These are phyloP conservation scores for Manacus vitellinus DNA, from an alignment of 2,113 vertebrate species.

Conservation along the genomic window DNA sequence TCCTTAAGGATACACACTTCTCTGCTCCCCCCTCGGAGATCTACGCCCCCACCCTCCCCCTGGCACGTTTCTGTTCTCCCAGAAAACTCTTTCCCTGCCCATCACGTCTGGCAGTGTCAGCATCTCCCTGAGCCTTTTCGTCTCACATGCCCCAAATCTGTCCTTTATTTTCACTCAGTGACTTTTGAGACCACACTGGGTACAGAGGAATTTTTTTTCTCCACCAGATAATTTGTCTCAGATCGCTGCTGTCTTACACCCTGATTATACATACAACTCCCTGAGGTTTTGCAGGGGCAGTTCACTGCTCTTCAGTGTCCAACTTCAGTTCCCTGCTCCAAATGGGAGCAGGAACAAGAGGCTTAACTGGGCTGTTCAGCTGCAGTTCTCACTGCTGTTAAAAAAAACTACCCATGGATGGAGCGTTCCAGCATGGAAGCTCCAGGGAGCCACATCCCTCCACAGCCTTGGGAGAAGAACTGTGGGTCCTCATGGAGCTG, in stretches of 20 bases:
- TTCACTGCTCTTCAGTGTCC: not conserved
- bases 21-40: not conserved
- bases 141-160: not conserved
- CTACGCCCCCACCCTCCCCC: not conserved
- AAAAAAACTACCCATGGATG: not conserved
- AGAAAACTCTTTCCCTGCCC: not conserved
- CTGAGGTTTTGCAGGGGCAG: too few relatives aligned
- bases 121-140: not conserved
- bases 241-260: not conserved
- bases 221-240: fast-evolving
- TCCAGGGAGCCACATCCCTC: not conserved
- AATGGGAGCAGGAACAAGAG: not conserved
- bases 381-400: not conserved
- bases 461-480: not conserved
- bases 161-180: not conserved
- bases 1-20: not conserved
- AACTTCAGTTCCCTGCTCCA: not conserved
- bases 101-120: not conserved
- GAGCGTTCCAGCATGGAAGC: fast-evolving
- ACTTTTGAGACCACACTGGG: not conserved
- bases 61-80: not conserved
- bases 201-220: not conserved
- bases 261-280: not conserved
- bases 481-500: not conserved
- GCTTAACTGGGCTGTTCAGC: not conserved